A percentile compares a stretch with the other conserved stretches of the same genome.
Conservation (phyloP, 2,888 invertebrate species). For the Parelbella ahira region DNA sequence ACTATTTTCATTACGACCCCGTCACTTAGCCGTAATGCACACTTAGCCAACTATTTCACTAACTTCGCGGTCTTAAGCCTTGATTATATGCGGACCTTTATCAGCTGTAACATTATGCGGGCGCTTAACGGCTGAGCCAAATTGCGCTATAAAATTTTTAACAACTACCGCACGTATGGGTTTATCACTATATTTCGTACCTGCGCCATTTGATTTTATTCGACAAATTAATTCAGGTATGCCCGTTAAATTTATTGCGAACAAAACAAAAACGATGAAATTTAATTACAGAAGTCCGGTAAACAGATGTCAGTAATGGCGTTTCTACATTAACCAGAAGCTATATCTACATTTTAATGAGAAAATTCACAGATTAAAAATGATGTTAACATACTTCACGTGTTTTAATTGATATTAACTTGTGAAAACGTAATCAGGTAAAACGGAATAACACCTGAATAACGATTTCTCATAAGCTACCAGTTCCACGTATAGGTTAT, state of each 20-base stretch:
- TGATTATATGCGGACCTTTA: too few species aligned
- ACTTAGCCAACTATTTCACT: too few species aligned
- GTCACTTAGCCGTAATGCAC: too few species aligned
- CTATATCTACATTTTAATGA: constrained; percentile 2
- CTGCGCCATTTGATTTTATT: background rate
- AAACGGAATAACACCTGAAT: too few species aligned
- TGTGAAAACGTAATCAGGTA: background rate
- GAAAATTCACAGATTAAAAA: constrained; percentile 4
- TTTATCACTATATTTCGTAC: constrained; percentile 7
- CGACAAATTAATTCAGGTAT: background rate
- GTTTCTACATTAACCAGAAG: constrained; percentile 17
- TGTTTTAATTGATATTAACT: background rate
- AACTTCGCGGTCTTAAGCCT: too few species aligned
- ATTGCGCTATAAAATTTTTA: constrained; percentile 10
- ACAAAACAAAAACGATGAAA: too few species aligned
- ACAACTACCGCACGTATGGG: constrained; percentile 9
- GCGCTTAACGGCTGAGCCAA: constrained; percentile 1
- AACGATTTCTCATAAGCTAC: too few species aligned
- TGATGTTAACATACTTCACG: background rate
- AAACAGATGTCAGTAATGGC: constrained; percentile 4
- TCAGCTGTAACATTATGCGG: too few species aligned
- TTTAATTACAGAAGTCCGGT: constrained; percentile 7
- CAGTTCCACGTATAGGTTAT: too few species aligned
- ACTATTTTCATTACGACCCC: too few species aligned
- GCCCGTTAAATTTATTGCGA: background rate